phyloP scores from a whole-genome alignment of 2,888 invertebrate genomes.

The Altica lythri region DNA sequence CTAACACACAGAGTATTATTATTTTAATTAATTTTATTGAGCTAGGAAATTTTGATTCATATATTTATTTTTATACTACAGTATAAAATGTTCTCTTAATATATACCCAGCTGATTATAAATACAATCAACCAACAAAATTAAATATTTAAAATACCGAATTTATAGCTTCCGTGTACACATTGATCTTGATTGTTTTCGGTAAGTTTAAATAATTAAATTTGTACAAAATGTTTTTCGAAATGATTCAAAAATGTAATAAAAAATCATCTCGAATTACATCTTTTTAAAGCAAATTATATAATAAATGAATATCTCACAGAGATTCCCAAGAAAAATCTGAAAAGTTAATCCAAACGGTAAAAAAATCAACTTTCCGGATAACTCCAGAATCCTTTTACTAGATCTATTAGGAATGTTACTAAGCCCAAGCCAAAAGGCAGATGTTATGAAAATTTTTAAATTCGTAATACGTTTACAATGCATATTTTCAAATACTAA shows the following conservation, averaged over 20 bases:
- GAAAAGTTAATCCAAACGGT: conserved; percentile 33
- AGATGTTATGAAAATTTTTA: too few relatives aligned
- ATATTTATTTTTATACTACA: conserved; percentile 23
- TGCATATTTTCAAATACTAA: too few relatives aligned
- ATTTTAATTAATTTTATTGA: conserved; percentile 38
- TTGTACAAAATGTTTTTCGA: conserved; percentile 4
- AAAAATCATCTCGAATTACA: conserved; percentile 23
- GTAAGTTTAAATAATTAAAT: conserved; percentile 9
- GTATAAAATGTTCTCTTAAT: conserved; percentile 18
- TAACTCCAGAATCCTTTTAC: conserved; percentile 8
- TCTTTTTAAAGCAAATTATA: conserved; percentile 13
- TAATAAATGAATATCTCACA: conserved; percentile 1
- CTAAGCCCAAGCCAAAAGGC: too few relatives aligned
- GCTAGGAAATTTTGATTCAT: conserved; percentile 33
- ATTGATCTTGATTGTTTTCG: background rate
- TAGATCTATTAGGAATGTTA: conserved; percentile 28
- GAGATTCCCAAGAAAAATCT: conserved; percentile 14
- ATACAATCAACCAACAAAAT: conserved; percentile 13
- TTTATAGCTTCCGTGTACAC: conserved; percentile 14
- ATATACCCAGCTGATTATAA: too few relatives aligned
- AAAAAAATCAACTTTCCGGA: conserved; percentile 29
- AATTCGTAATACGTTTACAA: too few relatives aligned
- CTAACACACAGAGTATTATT: conserved; percentile 33
- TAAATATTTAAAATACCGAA: conserved; percentile 12
- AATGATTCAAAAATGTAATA: conserved; percentile 29